Evolutionary conservation across 1,140 invertebrate species (phyloP).

Genomic region (Mya arenaria): DNA sequence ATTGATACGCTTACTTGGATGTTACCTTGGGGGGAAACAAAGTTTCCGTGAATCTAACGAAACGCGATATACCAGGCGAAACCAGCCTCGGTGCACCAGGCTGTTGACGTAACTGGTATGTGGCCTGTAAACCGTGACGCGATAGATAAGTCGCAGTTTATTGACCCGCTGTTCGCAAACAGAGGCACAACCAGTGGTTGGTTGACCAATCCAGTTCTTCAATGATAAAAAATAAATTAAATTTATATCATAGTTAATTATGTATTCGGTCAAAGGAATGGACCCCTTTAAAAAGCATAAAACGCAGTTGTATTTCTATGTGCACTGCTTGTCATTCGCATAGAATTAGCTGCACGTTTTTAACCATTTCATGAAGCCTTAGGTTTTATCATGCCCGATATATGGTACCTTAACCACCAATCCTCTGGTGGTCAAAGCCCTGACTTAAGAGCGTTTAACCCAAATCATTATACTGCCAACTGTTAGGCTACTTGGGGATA

Average conservation of each 20-base stretch:
- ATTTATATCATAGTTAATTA: no score
- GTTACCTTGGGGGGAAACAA: neutral
- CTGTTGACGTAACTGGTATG: neutral
- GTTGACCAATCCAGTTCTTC: no score
- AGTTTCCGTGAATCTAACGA: neutral
- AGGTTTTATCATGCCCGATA: neutral
- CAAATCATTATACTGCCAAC: neutral
- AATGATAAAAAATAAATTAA: no score
- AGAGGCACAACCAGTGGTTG: neutral
- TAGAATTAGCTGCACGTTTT: no score
- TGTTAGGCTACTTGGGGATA: no score
- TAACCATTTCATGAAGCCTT: no score
- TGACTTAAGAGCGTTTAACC: neutral
- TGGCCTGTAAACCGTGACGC: neutral
- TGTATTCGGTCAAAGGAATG: no score
- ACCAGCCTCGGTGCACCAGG: neutral
- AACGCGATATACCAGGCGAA: neutral
- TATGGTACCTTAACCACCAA: neutral
- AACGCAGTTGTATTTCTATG: no score
- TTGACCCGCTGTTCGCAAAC: neutral
- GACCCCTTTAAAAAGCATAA: no score
- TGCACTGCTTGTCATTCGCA: no score
- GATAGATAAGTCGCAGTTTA: neutral
- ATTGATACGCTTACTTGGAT: neutral
- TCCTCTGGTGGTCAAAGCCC: neutral